Conservation (phyloP, 2,888 invertebrate species). For the Dynastes maya region DNA sequence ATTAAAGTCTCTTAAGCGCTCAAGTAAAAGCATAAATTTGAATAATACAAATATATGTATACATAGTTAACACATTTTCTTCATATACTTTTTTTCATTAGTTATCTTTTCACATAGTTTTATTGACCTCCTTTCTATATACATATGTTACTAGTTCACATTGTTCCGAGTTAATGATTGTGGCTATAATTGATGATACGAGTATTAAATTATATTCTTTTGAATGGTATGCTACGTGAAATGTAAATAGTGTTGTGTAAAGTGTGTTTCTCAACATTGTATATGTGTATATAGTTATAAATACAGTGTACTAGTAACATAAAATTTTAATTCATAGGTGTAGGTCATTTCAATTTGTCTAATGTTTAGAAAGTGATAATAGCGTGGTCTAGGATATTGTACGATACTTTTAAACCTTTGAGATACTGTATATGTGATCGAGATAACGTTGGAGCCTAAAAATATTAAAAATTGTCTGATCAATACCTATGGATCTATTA, state of each 20-base stretch:
- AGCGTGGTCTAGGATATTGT: conserved; percentile 5
- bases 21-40: conserved; percentile 37
- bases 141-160: conserved; percentile 58
- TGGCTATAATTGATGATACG: conserved; percentile 37
- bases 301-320: conserved; percentile 62
- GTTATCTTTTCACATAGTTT: conserved; percentile 26
- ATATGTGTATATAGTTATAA: conserved; percentile 56
- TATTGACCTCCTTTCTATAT: conserved; percentile 28
- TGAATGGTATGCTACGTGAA: conserved; percentile 37
- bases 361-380: not conserved
- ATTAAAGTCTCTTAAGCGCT: conserved; percentile 37
- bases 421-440: conserved; percentile 17
- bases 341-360: conserved; percentile 18
- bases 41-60: conserved; percentile 13
- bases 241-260: conserved; percentile 57
- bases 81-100: not conserved
- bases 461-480: conserved; percentile 18
- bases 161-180: conserved; percentile 45
- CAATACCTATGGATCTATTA: conserved; percentile 32
- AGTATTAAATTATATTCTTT: conserved; percentile 39
- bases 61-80: conserved; percentile 13
- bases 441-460: conserved; percentile 15
- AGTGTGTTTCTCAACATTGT: conserved; percentile 51
- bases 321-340: conserved; percentile 39
- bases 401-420: not conserved